Evolutionary conservation across 2,113 vertebrate species (phyloP).

Genomic region (Prunella himalayana): DNA sequence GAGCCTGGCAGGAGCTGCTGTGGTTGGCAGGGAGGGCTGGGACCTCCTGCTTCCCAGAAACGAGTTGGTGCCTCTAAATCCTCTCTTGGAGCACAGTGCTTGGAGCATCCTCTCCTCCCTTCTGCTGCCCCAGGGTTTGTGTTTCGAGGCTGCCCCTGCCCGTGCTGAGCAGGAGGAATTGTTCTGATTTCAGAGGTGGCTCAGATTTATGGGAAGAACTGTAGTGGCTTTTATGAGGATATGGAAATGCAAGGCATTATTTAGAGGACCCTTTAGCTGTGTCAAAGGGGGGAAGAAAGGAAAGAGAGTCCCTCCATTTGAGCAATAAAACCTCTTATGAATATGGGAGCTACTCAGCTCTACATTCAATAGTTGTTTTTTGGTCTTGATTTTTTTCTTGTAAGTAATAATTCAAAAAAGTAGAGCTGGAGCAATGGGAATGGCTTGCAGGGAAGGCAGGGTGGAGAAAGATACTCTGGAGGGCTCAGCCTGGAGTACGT

Average conservation of each 20-base stretch:
- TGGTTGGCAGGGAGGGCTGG: background rate
- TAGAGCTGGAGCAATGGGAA: background rate
- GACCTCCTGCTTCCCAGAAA: background rate
- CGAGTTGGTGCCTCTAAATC: background rate
- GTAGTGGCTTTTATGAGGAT: background rate
- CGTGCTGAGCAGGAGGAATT: background rate
- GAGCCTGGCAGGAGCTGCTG: background rate
- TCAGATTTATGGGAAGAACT: background rate
- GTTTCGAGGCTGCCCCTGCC: background rate
- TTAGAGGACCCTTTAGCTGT: background rate
- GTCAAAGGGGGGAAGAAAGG: background rate
- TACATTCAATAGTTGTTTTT: background rate
- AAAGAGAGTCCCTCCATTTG: background rate
- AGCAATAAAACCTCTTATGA: background rate
- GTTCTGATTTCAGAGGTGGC: background rate
- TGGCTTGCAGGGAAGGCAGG: background rate
- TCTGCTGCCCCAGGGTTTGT: background rate
- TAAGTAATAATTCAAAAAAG: constrained; percentile 8
- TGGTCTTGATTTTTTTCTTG: background rate
- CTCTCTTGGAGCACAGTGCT: fast-evolving
- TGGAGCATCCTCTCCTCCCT: background rate
- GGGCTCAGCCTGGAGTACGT: background rate
- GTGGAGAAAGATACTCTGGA: constrained; percentile 6
- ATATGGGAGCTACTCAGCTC: background rate
- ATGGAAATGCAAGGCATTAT: background rate